phyloP scores from a whole-genome alignment of 2,113 vertebrate species.

The Spea bombifrons region DNA sequence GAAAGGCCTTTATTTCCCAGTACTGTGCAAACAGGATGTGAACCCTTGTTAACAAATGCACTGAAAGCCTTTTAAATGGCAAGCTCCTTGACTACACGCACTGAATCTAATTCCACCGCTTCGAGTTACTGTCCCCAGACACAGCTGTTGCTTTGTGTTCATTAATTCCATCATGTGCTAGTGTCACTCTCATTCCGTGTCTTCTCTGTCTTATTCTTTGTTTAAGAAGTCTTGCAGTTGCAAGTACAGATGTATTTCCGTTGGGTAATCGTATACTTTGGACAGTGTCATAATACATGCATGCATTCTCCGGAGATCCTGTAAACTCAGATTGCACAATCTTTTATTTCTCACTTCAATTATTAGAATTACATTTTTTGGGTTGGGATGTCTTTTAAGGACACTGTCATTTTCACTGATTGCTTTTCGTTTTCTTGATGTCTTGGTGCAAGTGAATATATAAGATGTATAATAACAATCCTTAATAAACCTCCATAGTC shows the following conservation, averaged over 20 bases:
- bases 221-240: neutral
- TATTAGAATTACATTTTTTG: conserved; percentile 25
- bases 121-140: neutral
- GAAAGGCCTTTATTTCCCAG: neutral
- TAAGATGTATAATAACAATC: too few relatives aligned
- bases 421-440: too few relatives aligned
- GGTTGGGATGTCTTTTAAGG: neutral
- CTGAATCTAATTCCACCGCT: neutral
- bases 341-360: neutral
- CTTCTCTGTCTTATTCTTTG: neutral
- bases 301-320: conserved; percentile 6
- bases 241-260: neutral
- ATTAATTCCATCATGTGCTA: conserved; percentile 20
- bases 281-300: neutral
- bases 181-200: conserved; percentile 23
- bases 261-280: conserved; percentile 20
- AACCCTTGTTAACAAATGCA: neutral
- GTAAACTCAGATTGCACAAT: conserved; percentile 13
- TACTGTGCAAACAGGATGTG: conserved; percentile 45
- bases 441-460: too few relatives aligned
- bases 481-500: too few relatives aligned
- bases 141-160: conserved; percentile 4
- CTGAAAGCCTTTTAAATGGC: neutral
- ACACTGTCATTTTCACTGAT: neutral
- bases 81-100: neutral